Conservation (phyloP, 2,113 vertebrate genomes). For the Regulus satrapa region DNA sequence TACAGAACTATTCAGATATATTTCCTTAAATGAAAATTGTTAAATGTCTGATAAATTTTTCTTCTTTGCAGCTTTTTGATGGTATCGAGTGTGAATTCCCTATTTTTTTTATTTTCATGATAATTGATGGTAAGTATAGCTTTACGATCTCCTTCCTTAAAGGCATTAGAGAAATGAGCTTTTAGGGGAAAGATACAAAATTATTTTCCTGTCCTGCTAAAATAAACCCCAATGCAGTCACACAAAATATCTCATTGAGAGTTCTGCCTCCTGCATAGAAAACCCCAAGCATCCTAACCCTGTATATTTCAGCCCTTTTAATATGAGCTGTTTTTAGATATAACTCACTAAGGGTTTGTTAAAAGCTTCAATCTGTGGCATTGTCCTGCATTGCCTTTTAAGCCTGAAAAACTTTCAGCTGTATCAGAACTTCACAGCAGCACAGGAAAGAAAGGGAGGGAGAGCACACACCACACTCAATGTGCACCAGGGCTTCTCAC, state of each 20-base stretch:
- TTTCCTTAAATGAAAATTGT: background rate
- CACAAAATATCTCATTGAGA: background rate
- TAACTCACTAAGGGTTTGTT: background rate
- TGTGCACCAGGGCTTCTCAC: background rate
- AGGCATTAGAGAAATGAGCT: background rate
- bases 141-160: background rate
- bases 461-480: background rate
- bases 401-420: background rate
- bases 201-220: background rate
- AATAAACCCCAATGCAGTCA: background rate
- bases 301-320: background rate
- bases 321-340: background rate
- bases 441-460: background rate
- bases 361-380: background rate
- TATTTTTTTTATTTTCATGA: slow-evolving; percentile 97
- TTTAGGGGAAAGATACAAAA: background rate
- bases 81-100: slow-evolving; percentile 99
- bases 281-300: background rate
- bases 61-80: slow-evolving; percentile 88
- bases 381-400: background rate
- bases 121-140: slow-evolving; percentile 93
- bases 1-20: background rate
- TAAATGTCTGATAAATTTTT: slow-evolving; percentile 37
- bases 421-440: background rate
- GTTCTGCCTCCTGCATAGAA: background rate